These are phyloP conservation scores for Campopleginae sp. DNA, from an alignment of 2,888 invertebrate genomes.

Conservation along the genomic window DNA sequence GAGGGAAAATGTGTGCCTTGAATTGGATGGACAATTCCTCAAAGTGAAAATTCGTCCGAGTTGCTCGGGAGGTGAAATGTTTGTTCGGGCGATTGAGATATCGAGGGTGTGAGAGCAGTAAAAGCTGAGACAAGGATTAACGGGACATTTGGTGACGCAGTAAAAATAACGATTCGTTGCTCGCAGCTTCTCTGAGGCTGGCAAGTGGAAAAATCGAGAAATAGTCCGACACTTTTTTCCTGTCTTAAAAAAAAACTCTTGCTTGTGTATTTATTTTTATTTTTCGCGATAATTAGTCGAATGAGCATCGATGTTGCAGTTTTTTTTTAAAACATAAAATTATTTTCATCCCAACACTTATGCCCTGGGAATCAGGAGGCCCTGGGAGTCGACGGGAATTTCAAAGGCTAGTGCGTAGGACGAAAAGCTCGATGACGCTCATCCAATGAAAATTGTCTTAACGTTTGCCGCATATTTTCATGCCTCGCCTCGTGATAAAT, in stretches of 20 bases:
- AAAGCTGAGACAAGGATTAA: not conserved
- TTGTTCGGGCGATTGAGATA: slow-evolving; percentile 10
- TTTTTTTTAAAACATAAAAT: not conserved
- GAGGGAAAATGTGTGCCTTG: not conserved
- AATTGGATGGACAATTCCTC: slow-evolving; percentile 13
- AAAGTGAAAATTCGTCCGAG: not conserved
- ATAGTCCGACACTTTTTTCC: slow-evolving; percentile 1
- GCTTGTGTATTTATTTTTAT: not conserved
- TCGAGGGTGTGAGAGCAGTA: not conserved
- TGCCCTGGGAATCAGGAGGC: not conserved
- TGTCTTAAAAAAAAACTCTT: not conserved
- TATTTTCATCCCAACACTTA: not conserved
- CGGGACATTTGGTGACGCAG: not conserved
- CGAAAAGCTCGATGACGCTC: slow-evolving; percentile 78
- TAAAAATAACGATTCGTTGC: not conserved
- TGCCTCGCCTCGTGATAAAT: not conserved
- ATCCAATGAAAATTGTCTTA: slow-evolving; percentile 39
- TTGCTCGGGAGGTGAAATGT: slow-evolving; percentile 14
- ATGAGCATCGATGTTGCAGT: not conserved
- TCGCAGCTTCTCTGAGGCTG: not conserved
- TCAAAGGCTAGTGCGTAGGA: slow-evolving; percentile 73
- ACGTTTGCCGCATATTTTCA: not conserved
- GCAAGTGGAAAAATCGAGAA: slow-evolving; percentile 14
- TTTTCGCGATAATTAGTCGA: not conserved
- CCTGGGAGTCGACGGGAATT: slow-evolving; percentile 65